These are phyloP conservation scores for Ditylenchus weischeri DNA, from an alignment of 2,888 invertebrate species.

Conservation along the genomic window DNA sequence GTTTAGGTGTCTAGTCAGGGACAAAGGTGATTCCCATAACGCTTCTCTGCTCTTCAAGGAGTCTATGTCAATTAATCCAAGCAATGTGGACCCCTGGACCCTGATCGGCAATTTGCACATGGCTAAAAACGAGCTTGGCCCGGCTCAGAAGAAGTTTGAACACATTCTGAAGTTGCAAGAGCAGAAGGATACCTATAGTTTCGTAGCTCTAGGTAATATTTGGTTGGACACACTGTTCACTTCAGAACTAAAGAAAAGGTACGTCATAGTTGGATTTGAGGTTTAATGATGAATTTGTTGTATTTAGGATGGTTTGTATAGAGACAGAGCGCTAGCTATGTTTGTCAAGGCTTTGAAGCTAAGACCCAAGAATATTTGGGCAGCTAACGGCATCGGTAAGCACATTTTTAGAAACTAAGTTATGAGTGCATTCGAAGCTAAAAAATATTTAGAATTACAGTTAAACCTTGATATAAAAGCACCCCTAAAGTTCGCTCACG, in stretches of 20 bases:
- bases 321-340: constrained; percentile 85
- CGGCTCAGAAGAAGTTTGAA: constrained; percentile 98
- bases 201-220: constrained; percentile 93
- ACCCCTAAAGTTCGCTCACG: no score
- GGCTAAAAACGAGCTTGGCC: constrained; percentile 92
- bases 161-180: constrained; percentile 78
- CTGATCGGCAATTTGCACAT: constrained; percentile 93
- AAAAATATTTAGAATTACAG: no score
- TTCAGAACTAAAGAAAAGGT: constrained; percentile 81
- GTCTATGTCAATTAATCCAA: constrained; percentile 76
- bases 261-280: background rate
- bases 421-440: background rate
- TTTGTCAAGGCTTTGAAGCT: constrained; percentile 86
- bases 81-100: constrained; percentile 98
- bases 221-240: constrained; percentile 96
- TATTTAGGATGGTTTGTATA: constrained; percentile 78
- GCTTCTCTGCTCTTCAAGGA: constrained; percentile 96
- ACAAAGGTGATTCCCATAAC: constrained; percentile 97
- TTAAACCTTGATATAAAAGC: no score
- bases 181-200: constrained; percentile 73
- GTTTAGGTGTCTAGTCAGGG: constrained; percentile 95
- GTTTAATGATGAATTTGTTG: background rate
- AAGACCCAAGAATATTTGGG: constrained; percentile 95
- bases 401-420: background rate
- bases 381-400: constrained; percentile 89